Percentiles rank a stretch among this genome's conserved stretches.
Evolutionary conservation across 92 coral and sea anemone species (phyloP).

Genomic region (Siderastrea radians): DNA sequence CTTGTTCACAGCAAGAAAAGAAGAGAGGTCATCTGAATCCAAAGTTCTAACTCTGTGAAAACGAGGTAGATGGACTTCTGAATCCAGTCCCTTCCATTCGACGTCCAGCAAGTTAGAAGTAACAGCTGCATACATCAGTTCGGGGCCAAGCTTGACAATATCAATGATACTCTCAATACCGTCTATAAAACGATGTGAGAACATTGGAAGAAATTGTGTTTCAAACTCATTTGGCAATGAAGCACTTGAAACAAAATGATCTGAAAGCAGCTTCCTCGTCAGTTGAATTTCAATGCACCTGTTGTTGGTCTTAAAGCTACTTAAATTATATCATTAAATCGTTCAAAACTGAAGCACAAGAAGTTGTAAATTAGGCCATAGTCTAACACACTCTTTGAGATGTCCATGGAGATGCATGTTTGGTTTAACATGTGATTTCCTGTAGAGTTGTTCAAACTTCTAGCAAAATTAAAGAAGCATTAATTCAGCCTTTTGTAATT

Average conservation of each 20-base stretch:
- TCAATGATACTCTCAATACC: background rate
- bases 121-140: background rate
- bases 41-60: constrained; percentile 20
- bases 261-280: constrained; percentile 60
- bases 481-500: constrained; percentile 33
- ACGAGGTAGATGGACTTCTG: constrained; percentile 17
- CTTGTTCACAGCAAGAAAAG: constrained; percentile 3
- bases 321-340: constrained; percentile 60
- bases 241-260: constrained; percentile 3
- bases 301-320: constrained; percentile 53
- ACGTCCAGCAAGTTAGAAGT: constrained; percentile 10
- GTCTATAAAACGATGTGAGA: background rate
- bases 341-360: constrained; percentile 71
- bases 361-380: constrained; percentile 69
- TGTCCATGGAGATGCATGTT: constrained; percentile 79
- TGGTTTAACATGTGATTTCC: constrained; percentile 57
- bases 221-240: constrained; percentile 10
- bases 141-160: background rate
- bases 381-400: constrained; percentile 66
- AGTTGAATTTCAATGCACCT: constrained; percentile 59
- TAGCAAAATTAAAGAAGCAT: constrained; percentile 52
- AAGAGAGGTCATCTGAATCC: constrained; percentile 27
- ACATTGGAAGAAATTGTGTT: constrained; percentile 19
- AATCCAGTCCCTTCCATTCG: constrained; percentile 17
- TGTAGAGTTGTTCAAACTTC: constrained; percentile 42